Conservation (phyloP, 2,797 vertebrate genomes). For the Naso thynnoides region DNA sequence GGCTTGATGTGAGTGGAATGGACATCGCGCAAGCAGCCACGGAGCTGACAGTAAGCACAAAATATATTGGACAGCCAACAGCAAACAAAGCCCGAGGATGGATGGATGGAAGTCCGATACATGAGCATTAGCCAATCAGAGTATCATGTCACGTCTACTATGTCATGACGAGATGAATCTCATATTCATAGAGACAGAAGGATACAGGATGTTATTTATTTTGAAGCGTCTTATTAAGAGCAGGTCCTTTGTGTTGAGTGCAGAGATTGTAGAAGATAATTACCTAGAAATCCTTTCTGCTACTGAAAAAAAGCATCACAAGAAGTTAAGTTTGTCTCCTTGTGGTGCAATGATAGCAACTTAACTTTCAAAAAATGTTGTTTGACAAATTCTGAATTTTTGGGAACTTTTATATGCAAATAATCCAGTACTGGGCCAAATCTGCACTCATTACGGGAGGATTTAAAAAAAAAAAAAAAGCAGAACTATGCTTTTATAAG, state of each 20-base stretch:
- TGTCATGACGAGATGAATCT: conserved; percentile 36
- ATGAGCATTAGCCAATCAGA: conserved; percentile 39
- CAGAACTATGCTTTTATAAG: conserved; percentile 38
- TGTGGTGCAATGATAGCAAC: background rate
- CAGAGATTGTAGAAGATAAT: background rate
- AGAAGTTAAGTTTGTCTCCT: background rate
- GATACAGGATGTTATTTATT: conserved; percentile 28
- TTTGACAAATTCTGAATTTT: background rate
- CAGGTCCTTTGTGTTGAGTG: conserved; percentile 13
- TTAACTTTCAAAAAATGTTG: conserved; percentile 10
- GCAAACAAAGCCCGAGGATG: conserved; percentile 59
- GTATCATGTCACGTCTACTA: conserved; percentile 45
- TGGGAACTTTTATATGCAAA: conserved; percentile 30
- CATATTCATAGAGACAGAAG: conserved; percentile 17
- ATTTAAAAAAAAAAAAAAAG: conserved; percentile 20
- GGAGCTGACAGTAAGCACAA: conserved; percentile 62
- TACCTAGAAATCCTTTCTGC: conserved; percentile 11
- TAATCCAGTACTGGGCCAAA: conserved; percentile 11
- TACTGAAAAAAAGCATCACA: background rate
- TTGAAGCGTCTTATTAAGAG: conserved; percentile 41
- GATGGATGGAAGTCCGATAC: conserved; percentile 50
- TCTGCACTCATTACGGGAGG: conserved; percentile 21
- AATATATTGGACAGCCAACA: conserved; percentile 57
- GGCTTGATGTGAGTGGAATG: conserved; percentile 66
- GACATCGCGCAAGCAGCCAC: conserved; percentile 52